A percentile compares a stretch with the other conserved stretches of the same genome.
These are phyloP conservation scores for Gila robusta DNA, from an alignment of 2,797 vertebrate genomes.

Conservation along the genomic window DNA sequence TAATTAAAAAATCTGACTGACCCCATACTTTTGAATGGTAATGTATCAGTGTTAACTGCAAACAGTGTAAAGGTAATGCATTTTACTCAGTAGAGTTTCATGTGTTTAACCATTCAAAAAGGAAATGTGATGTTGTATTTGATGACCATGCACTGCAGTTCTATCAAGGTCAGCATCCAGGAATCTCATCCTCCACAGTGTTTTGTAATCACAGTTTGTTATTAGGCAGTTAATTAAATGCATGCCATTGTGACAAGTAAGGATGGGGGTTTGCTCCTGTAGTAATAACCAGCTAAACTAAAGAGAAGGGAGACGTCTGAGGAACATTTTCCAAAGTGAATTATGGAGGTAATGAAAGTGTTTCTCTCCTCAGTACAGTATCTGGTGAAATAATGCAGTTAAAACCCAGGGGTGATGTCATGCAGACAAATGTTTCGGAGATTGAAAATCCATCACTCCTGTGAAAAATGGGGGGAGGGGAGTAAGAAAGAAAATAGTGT, in stretches of 20 bases:
- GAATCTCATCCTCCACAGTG: slow-evolving; percentile 26
- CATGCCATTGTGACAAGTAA: slow-evolving; percentile 40
- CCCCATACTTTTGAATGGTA: background rate
- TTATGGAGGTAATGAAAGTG: slow-evolving; percentile 63
- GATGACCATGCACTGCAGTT: slow-evolving; percentile 30
- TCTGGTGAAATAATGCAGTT: slow-evolving; percentile 65
- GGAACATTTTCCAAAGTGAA: slow-evolving; percentile 61
- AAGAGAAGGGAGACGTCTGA: slow-evolving; percentile 66
- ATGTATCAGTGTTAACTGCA: background rate
- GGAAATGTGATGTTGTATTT: slow-evolving; percentile 16
- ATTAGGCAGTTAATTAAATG: slow-evolving; percentile 37
- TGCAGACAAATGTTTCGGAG: slow-evolving; percentile 59
- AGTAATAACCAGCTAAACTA: slow-evolving; percentile 59
- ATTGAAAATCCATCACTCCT: slow-evolving; percentile 71
- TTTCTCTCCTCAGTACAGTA: slow-evolving; percentile 57
- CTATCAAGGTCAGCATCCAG: slow-evolving; percentile 42
- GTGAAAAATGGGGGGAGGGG: slow-evolving; percentile 24
- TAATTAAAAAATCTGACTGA: background rate
- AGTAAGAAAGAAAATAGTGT: slow-evolving; percentile 56
- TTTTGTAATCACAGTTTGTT: slow-evolving; percentile 32
- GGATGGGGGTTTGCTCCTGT: slow-evolving; percentile 60
- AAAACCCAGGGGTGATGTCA: slow-evolving; percentile 66
- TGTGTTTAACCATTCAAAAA: background rate
- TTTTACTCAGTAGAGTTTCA: slow-evolving; percentile 1
- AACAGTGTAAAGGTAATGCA: background rate